Conservation (phyloP, 2,113 vertebrate species). For the Oreochromis tanganicae region DNA sequence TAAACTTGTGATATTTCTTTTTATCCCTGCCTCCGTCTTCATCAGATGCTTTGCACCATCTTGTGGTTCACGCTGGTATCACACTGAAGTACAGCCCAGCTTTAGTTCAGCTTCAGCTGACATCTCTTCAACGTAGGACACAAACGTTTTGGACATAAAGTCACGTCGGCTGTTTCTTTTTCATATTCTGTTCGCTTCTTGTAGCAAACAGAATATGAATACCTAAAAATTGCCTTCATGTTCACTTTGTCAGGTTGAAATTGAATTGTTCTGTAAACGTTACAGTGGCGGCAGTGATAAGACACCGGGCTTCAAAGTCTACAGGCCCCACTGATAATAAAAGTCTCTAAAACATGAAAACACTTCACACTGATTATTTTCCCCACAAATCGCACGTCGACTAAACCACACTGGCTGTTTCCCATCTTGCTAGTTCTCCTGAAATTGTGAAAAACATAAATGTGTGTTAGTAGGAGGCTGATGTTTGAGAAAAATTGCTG, state of each 20-base stretch:
- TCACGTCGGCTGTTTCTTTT: not conserved
- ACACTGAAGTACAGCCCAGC: not conserved
- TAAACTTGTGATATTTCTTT: not conserved
- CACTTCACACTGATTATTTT: fast-evolving
- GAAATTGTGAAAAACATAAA: not conserved
- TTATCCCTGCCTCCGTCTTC: not conserved
- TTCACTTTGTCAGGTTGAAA: not conserved
- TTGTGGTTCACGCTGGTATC: not conserved
- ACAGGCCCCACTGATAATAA: fast-evolving
- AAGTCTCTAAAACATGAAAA: not conserved
- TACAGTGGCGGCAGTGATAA: not conserved
- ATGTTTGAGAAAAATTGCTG: not conserved
- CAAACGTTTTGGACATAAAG: not conserved
- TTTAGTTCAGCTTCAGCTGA: not conserved
- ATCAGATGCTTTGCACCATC: not conserved
- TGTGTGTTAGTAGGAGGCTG: not conserved
- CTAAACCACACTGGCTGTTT: fast-evolving
- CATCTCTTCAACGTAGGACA: not conserved
- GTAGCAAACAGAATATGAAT: not conserved
- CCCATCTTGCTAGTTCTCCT: fast-evolving
- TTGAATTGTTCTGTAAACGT: fast-evolving
- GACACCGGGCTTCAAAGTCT: not conserved
- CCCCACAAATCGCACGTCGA: not conserved
- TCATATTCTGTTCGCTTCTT: fast-evolving
- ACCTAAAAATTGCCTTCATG: fast-evolving